Evolutionary conservation across 2,888 invertebrate species (phyloP), one percentile per base, ranked within the genome.

Genomic region (Crematogaster levior): DNA sequence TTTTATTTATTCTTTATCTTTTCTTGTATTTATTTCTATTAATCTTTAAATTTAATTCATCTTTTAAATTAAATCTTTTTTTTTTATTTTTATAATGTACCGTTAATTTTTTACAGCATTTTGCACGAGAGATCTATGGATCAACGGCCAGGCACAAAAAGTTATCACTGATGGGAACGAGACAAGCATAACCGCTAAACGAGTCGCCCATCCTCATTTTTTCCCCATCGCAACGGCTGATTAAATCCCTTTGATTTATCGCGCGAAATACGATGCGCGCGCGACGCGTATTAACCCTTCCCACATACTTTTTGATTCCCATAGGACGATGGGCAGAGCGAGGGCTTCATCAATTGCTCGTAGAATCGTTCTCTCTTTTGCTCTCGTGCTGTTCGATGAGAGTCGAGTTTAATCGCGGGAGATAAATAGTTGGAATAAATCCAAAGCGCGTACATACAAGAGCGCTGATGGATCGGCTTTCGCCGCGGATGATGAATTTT

Each of bases 221-320:
- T 53, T 66, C 58, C 60, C 79, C 77, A 43, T 24, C 53, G 58
- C 53, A n/a, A 27, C 60, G 34, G 34, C 79, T 84, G 84, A 85
- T 85, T 85, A 85, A 85, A 83, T 83, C 83, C 75, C 60, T 80
- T 75, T 83, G 84, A 85, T 85, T 85, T 85, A 85, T 85, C 75
- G 80, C 43, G 51, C 63, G 72, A 82, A 74, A 85, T 83, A 73
- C 74, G 84, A 83, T 56, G 74, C 80, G 46, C 80, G 46, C 61
- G 73, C 63, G 63, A 65, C 63, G 58, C 74, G 70, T 58, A 80
- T 53, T 80, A 85, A 85, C 61, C 75, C 84, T 85, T 85, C 83
- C 83, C 80, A 79, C 60, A 61, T 40, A 70, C 34, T 43, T 70
- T 85, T 65, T 68, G 73, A 80, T 83, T 83, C 84, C 79, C 84